These are phyloP conservation scores for Stenotaenia linearis DNA, from an alignment of 2,888 invertebrate genomes.

Conservation along the genomic window DNA sequence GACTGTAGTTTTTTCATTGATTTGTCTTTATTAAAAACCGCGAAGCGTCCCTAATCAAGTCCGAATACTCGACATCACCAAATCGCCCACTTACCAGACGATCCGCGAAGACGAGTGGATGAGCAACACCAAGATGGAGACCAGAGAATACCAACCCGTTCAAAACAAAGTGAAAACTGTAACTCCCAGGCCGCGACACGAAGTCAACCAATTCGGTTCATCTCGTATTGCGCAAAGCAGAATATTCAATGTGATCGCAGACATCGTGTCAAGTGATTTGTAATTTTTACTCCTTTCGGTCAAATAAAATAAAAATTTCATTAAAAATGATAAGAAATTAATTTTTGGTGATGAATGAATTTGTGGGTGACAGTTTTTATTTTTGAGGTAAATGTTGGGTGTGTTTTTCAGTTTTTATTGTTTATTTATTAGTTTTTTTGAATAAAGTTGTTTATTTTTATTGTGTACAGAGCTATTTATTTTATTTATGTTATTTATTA, in stretches of 20 bases:
- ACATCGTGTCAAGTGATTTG: conserved; percentile 61
- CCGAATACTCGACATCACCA: conserved; percentile 39
- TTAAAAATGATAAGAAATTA: too few relatives aligned
- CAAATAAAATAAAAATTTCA: not conserved
- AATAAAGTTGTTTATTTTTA: not conserved
- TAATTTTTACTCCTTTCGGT: not conserved
- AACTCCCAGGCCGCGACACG: not conserved
- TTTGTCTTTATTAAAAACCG: conserved; percentile 37
- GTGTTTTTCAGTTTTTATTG: not conserved
- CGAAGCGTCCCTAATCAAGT: conserved; percentile 34
- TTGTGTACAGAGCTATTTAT: not conserved
- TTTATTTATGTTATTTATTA: not conserved
- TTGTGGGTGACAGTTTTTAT: not conserved
- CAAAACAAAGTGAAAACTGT: conserved; percentile 36
- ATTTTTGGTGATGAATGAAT: too few relatives aligned
- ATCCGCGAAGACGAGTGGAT: conserved; percentile 37
- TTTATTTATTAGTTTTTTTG: not conserved
- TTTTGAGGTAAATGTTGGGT: conserved; percentile 3
- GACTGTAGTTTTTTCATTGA: conserved; percentile 39
- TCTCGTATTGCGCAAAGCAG: conserved; percentile 83
- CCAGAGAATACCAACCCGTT: conserved; percentile 37
- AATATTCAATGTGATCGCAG: conserved; percentile 87
- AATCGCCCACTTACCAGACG: conserved; percentile 41
- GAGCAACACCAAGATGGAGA: conserved; percentile 33
- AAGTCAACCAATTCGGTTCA: conserved; percentile 60